A percentile compares a stretch with the other conserved stretches of the same genome.
Conservation (phyloP, 2,888 invertebrate genomes). For the Euzetes globulus region DNA sequence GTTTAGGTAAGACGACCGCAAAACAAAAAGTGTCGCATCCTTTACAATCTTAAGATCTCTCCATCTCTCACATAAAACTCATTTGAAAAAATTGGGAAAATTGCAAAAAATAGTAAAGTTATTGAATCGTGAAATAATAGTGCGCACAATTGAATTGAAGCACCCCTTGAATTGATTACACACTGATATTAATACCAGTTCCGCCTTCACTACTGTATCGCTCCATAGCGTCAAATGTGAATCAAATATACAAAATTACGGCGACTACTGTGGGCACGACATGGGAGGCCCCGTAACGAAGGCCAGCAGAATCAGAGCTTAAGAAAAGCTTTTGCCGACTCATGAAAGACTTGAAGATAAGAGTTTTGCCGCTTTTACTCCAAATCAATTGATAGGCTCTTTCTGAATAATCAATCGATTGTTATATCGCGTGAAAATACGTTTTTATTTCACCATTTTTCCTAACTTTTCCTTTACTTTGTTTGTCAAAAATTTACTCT, state of each 20-base stretch:
- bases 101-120: background rate
- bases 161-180: slow-evolving; percentile 23
- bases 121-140: slow-evolving; percentile 1
- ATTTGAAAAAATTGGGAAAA: background rate
- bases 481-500: background rate
- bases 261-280: slow-evolving; percentile 16
- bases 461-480: background rate
- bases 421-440: slow-evolving; percentile 15
- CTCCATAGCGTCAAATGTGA: slow-evolving; percentile 1
- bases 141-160: slow-evolving; percentile 4
- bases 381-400: background rate
- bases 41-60: background rate
- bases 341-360: background rate
- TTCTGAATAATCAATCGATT: background rate
- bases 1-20: background rate
- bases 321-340: background rate
- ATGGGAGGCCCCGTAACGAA: slow-evolving; percentile 7
- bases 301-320: background rate
- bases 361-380: slow-evolving; percentile 5
- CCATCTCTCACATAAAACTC: background rate
- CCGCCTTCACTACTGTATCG: slow-evolving; percentile 7
- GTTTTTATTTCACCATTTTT: background rate
- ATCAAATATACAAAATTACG: slow-evolving; percentile 3
- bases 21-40: background rate
- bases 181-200: slow-evolving; percentile 9